These are phyloP conservation scores for Actinostola sp. DNA, from an alignment of 92 coral and sea anemone genomes.

Conservation along the genomic window DNA sequence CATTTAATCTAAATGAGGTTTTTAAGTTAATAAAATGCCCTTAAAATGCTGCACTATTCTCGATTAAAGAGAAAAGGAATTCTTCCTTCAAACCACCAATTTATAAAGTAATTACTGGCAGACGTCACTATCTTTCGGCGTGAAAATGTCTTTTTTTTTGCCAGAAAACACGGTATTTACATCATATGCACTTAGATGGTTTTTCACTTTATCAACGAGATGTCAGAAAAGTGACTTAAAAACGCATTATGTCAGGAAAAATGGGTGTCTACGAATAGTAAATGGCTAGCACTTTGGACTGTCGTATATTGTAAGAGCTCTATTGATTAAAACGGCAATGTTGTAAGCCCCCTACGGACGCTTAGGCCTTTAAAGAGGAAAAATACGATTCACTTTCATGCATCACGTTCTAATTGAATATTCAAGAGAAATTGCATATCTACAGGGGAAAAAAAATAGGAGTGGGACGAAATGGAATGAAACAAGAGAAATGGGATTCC, in stretches of 20 bases:
- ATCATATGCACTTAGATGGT: background rate
- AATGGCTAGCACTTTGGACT: background rate
- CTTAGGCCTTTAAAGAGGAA: background rate
- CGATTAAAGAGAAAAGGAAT: background rate
- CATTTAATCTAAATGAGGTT: slow-evolving; percentile 7
- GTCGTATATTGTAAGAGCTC: background rate
- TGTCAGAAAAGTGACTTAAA: background rate
- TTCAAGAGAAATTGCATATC: background rate
- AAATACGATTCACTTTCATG: background rate
- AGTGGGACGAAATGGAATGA: background rate
- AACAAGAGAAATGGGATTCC: background rate
- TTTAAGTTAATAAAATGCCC: slow-evolving; percentile 7
- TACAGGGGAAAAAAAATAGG: background rate
- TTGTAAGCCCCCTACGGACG: background rate
- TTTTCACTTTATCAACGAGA: background rate
- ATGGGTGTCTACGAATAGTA: background rate
- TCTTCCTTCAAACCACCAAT: background rate
- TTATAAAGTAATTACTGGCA: background rate
- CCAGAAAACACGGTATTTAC: background rate
- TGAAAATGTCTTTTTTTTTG: background rate
- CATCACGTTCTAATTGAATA: background rate
- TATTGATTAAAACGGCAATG: background rate
- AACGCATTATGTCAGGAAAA: background rate
- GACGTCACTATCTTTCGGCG: background rate
- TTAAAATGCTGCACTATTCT: slow-evolving; percentile 1